Conservation (phyloP, 2,797 vertebrate genomes). For the Chelonia mydas region DNA sequence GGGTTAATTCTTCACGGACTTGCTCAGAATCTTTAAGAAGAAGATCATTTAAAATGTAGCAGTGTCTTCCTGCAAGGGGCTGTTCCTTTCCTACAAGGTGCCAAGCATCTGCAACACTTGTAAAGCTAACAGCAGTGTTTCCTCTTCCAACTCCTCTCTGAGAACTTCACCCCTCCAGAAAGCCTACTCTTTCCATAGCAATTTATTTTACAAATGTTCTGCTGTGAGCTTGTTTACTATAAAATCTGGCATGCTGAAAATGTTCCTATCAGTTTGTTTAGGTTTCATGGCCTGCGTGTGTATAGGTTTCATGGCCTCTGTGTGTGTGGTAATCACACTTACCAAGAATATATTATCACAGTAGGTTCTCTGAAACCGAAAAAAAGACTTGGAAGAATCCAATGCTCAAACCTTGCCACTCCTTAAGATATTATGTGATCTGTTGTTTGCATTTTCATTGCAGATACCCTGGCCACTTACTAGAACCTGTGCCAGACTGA, state of each 20-base stretch:
- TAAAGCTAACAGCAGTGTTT: not conserved
- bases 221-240: conserved; percentile 58
- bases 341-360: conserved; percentile 68
- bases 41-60: not conserved
- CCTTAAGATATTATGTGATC: conserved; percentile 34
- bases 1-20: not conserved
- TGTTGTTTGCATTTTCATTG: conserved; percentile 40
- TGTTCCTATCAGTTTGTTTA: conserved; percentile 58
- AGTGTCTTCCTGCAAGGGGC: not conserved
- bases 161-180: conserved; percentile 34
- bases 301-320: not conserved
- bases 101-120: not conserved
- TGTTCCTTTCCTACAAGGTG: not conserved
- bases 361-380: conserved; percentile 44
- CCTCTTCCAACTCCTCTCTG: conserved; percentile 34
- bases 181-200: conserved; percentile 39
- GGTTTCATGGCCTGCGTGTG: not conserved
- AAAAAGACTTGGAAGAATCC: conserved; percentile 55
- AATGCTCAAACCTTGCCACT: conserved; percentile 56
- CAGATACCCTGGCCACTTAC: conserved; percentile 33
- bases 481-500: conserved; percentile 31
- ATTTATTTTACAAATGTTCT: conserved; percentile 44
- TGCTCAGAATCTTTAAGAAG: not conserved
- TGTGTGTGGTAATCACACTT: conserved; percentile 18
- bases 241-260: conserved; percentile 43